Conservation (phyloP, 2,888 invertebrate genomes). For the Pecten maximus region DNA sequence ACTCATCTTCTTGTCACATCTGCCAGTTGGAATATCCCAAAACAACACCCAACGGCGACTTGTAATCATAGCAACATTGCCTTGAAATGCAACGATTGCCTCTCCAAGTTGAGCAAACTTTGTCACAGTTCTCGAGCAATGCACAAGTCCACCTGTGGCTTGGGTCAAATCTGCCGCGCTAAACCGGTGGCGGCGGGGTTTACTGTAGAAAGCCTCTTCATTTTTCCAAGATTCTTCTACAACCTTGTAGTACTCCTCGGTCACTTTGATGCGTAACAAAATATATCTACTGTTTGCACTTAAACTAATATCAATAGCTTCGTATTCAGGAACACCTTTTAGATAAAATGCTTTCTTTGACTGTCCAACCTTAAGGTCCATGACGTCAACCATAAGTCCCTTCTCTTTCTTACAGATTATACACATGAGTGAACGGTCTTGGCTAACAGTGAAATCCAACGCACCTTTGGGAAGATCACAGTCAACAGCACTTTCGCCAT, state of each 20-base stretch:
- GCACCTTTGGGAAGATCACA: conserved; percentile 58
- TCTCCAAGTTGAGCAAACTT: conserved; percentile 75
- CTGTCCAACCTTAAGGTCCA: conserved; percentile 63
- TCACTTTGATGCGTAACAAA: conserved; percentile 61
- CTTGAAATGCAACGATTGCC: conserved; percentile 60
- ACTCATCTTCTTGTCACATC: conserved; percentile 70
- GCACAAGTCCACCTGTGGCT: conserved; percentile 64
- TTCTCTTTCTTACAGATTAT: conserved; percentile 60
- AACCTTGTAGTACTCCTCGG: conserved; percentile 67
- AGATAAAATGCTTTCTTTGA: conserved; percentile 62
- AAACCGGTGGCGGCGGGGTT: conserved; percentile 69
- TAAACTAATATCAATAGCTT: conserved; percentile 61
- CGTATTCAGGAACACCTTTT: conserved; percentile 62
- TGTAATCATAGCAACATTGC: conserved; percentile 69
- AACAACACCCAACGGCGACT: conserved; percentile 68
- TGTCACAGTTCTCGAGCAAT: conserved; percentile 69
- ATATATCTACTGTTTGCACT: conserved; percentile 68
- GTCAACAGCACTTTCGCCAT: conserved; percentile 54
- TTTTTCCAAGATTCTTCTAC: conserved; percentile 69
- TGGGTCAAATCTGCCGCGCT: conserved; percentile 70
- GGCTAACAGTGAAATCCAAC: conserved; percentile 58
- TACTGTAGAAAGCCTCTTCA: conserved; percentile 58
- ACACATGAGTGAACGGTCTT: conserved; percentile 57
- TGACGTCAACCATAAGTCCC: conserved; percentile 57
- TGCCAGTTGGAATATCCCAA: conserved; percentile 77